Conservation (phyloP, 2,797 vertebrate genomes). For the Chanos chanos region DNA sequence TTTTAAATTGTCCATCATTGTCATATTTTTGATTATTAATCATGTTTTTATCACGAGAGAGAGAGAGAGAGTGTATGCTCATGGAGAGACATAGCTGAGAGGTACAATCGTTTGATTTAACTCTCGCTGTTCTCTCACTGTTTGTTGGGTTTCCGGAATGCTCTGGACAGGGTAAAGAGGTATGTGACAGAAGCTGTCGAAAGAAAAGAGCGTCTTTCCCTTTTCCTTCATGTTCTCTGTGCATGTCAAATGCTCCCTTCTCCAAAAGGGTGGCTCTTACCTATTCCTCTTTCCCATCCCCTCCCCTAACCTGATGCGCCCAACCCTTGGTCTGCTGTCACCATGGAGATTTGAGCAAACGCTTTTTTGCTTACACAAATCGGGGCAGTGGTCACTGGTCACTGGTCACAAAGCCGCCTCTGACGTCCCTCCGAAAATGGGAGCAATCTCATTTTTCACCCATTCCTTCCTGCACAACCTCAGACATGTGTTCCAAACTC, state of each 20-base stretch:
- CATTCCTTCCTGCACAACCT: constrained; percentile 38
- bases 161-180: constrained; percentile 97
- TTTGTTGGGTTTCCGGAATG: constrained; percentile 86
- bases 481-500: constrained; percentile 42
- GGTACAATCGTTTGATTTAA: constrained; percentile 78
- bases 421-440: constrained; percentile 71
- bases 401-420: constrained; percentile 56
- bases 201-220: constrained; percentile 62
- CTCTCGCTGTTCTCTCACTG: constrained; percentile 87
- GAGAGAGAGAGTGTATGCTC: too few relatives aligned
- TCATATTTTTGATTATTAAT: neutral
- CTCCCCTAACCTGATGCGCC: too few relatives aligned
- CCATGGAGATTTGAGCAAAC: constrained; percentile 71
- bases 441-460: constrained; percentile 68
- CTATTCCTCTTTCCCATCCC: constrained; percentile 43
- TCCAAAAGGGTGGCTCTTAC: constrained; percentile 3
- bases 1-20: neutral
- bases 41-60: neutral
- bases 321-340: constrained; percentile 67
- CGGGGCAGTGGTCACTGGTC: constrained; percentile 49
- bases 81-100: constrained; percentile 42
- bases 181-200: constrained; percentile 81
- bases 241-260: constrained; percentile 51
- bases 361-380: constrained; percentile 65
- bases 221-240: constrained; percentile 34